phyloP scores from a whole-genome alignment of 2,888 invertebrate species.

The Acleris emargana region DNA sequence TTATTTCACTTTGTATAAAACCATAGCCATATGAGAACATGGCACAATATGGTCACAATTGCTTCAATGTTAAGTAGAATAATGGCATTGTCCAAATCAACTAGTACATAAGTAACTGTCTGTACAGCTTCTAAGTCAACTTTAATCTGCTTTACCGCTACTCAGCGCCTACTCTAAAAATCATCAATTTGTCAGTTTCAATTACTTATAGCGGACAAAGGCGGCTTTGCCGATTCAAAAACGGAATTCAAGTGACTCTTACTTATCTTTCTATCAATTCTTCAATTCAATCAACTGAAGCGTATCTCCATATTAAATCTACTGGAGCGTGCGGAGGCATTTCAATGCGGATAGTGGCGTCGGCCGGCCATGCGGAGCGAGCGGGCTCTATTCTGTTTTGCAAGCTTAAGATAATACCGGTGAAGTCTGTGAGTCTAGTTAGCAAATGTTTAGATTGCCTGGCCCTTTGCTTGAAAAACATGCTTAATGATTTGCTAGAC shows the following conservation, averaged over 20 bases:
- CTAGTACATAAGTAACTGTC: too few relatives aligned
- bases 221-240: conserved; percentile 20
- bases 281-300: conserved; percentile 32
- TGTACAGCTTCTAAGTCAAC: too few relatives aligned
- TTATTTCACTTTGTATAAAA: too few relatives aligned
- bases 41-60: too few relatives aligned
- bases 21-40: too few relatives aligned
- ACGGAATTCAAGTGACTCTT: conserved; percentile 21
- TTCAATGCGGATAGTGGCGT: conserved; percentile 29
- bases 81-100: too few relatives aligned
- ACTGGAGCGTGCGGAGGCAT: conserved; percentile 30
- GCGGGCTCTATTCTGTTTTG: conserved; percentile 18
- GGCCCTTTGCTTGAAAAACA: too few relatives aligned
- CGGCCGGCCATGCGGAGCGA: conserved; percentile 26
- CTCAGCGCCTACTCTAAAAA: not conserved
- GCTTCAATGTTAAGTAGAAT: too few relatives aligned
- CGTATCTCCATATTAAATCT: conserved; percentile 35
- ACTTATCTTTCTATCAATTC: conserved; percentile 34
- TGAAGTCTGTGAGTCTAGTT: not conserved
- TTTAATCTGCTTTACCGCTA: not conserved
- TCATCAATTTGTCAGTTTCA: conserved; percentile 28
- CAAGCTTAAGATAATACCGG: not conserved
- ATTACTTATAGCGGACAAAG: conserved; percentile 18
- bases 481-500: too few relatives aligned
- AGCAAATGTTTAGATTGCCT: not conserved